Evolutionary conservation across 1,140 invertebrate genomes (phyloP), one percentile per base, ranked within the genome.

Genomic region (Pogonomyrmex californicus): DNA sequence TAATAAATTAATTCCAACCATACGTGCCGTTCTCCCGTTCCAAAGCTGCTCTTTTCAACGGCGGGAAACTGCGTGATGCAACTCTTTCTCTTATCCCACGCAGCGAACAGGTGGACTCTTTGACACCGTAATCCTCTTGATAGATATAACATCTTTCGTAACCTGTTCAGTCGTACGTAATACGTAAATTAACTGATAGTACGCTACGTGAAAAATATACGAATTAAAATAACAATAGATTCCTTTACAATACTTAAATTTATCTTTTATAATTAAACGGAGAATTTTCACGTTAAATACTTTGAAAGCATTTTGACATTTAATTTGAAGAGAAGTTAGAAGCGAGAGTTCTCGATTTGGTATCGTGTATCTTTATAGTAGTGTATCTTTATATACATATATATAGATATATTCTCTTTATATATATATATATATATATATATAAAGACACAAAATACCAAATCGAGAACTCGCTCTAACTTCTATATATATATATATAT

Each of bases 1-100:
- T 54, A 63, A 60, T 81, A 90, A 90, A 89, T 77, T 71, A 47
- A 82, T 87, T 87, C 75, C 62, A 87, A 90, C 88, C 88, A 73
- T 87, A 79, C 79, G 66, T 87, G 73, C 62, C 75, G 86, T 56
- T 62, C 51, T 68, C 79, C 60, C 12, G 49, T 79, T 44, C 68
- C 56, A 1, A 73, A 78, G 73, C 66, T 65, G 54, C 49, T 12
- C 23, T 66, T 47, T 51, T 30, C 23, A 54, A 51, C 44, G 30
- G n/a, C 44, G 23, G 17, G 10, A 66, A 66, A 66, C 12, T 23
- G 47, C 14, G 14, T 49, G 30, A 51, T 23, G 75, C 76, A 86
- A 79, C 17, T 14, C 6, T 9, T 70, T 33, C 5, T 58, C 23
- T 7, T 1, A 17, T 62, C 36, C 23, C 47, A 33, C 12, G 51